These are phyloP conservation scores for Euwallacea fornicatus DNA, from an alignment of 1,140 invertebrate species.

Conservation along the genomic window DNA sequence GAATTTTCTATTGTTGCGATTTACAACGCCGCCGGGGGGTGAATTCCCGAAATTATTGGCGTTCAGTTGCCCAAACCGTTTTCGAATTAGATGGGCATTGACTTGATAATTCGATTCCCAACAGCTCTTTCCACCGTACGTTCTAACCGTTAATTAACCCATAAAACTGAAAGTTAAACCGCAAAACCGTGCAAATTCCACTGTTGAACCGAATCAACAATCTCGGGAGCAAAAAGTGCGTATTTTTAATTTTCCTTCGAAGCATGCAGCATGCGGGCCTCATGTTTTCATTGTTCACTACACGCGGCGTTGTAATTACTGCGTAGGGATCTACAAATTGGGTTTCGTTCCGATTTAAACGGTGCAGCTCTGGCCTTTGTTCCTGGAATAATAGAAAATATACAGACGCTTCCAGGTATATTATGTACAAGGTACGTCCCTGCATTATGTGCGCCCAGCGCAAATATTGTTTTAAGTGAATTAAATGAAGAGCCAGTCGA, in stretches of 20 bases:
- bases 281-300: conserved; percentile 18
- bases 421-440: conserved; percentile 14
- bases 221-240: conserved; percentile 14
- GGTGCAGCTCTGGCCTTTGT: conserved; percentile 19
- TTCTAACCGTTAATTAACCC: no score
- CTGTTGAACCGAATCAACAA: conserved; percentile 5
- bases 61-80: no score
- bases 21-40: no score
- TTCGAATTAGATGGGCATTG: no score
- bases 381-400: conserved; percentile 22
- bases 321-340: conserved; percentile 24
- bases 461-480: conserved; percentile 23
- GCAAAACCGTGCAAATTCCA: background rate
- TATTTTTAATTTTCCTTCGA: conserved; percentile 19
- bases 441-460: conserved; percentile 14
- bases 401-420: conserved; percentile 19
- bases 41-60: no score
- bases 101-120: no score
- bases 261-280: conserved; percentile 11
- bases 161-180: background rate
- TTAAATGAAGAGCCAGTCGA: conserved; percentile 7
- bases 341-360: conserved; percentile 23
- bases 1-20: no score
- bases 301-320: conserved; percentile 14
- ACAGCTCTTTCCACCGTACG: no score